Evolutionary conservation across 2,113 vertebrate genomes (phyloP), one percentile per base, ranked within the genome.

Genomic region (Osmerus mordax): DNA sequence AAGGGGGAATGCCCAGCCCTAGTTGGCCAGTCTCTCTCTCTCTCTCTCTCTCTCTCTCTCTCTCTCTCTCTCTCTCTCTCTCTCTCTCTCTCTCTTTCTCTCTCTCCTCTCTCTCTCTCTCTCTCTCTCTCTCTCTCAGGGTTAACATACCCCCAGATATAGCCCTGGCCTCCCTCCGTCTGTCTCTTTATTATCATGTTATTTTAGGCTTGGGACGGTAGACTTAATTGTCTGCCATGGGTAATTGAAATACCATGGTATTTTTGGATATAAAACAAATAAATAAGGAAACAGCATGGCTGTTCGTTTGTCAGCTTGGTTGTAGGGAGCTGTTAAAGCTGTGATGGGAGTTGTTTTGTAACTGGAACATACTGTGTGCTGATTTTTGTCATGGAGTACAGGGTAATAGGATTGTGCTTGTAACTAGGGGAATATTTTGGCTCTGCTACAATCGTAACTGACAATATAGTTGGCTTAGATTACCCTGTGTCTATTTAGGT

Each of bases 131-230:
- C 14, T 69, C 52, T 32, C 54, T 59, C 68, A 3, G 63, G 70
- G 75, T 86, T 88, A 82, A 89, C 90, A 89, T 91, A 90, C 83
- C 74, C 69, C 76, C 81, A 84, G 77, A 87, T 88, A 86, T 89
- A 89, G 79, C 54, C 3, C 12, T 3, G 61, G 76, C 68, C 77
- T 76, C 79, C 52, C 84, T 78, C 68, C 73, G 75, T 59, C 53
- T 55, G 73, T 63, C 80, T 86, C 85, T 89, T 87, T 89, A 85
- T 79, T 14, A 3, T 47, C 41, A 47, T 47, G 75, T 72, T 90
- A 88, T 90, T 88, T 87, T 82, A 81, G 81, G 79, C 55, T 25
- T 55, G 14, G 61, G 47, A 19, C n/a, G 65, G 65, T 53, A 67
- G 61, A 25, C 65, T 73, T 79, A 80, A 87, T 85, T 84, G 82